Evolutionary conservation across 2,797 vertebrate species (phyloP).

Genomic region (Gymnoscopelus braueri): DNA sequence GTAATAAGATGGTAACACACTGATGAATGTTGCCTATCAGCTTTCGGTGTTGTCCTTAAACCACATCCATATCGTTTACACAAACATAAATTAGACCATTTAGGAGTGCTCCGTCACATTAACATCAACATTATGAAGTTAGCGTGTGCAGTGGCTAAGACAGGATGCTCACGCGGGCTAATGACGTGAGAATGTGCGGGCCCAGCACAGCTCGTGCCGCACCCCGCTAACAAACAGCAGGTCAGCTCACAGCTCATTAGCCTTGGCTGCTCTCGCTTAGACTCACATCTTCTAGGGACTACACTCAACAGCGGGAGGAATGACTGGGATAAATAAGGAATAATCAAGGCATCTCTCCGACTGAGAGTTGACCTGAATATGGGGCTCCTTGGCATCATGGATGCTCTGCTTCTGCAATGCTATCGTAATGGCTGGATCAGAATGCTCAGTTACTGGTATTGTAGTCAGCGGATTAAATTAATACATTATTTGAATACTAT

Average conservation of each 20-base stretch:
- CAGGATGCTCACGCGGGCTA: background rate
- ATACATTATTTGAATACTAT: too few relatives aligned
- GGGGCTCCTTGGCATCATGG: conserved; percentile 34
- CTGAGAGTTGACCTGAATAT: conserved; percentile 74
- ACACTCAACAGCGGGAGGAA: conserved; percentile 60
- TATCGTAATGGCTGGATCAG: conserved; percentile 50
- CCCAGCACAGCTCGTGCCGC: conserved; percentile 15
- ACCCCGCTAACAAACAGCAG: conserved; percentile 53
- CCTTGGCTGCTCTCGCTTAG: conserved; percentile 45
- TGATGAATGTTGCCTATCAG: background rate
- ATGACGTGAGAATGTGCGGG: conserved; percentile 2
- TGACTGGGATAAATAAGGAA: conserved; percentile 74
- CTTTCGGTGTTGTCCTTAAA: background rate
- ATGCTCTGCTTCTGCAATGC: conserved; percentile 39
- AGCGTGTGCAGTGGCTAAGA: background rate
- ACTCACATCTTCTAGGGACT: conserved; percentile 64
- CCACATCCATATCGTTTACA: background rate
- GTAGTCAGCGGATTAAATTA: too few relatives aligned
- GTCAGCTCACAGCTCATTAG: conserved; percentile 70
- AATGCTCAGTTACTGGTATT: background rate
- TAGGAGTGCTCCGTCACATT: background rate
- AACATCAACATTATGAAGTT: background rate
- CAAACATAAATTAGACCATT: background rate
- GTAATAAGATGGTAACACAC: too few relatives aligned
- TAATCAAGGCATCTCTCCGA: conserved; percentile 69